phyloP scores from a whole-genome alignment of 2,888 invertebrate species.

The Rhamphomyia laevipes region DNA sequence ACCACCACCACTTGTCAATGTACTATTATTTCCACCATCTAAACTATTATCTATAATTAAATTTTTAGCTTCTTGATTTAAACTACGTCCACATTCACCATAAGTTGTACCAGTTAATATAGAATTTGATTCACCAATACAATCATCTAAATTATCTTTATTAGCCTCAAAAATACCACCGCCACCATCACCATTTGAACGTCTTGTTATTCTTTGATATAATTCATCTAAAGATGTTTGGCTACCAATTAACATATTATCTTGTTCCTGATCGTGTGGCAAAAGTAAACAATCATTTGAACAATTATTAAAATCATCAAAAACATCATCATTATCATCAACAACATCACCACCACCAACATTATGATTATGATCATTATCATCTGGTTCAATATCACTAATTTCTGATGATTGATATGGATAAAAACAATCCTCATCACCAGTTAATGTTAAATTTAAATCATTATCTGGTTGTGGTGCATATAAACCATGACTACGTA shows the following conservation, averaged over 20 bases:
- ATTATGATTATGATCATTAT: slow-evolving; percentile 34
- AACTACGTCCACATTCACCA: not conserved
- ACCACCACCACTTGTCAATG: not conserved
- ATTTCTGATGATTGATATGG: slow-evolving; percentile 36
- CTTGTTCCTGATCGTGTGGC: not conserved
- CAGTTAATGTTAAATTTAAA: slow-evolving; percentile 39
- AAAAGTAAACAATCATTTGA: slow-evolving; percentile 17
- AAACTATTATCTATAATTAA: not conserved
- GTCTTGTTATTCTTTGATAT: slow-evolving; percentile 50
- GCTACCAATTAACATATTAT: slow-evolving; percentile 15
- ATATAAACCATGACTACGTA: slow-evolving; percentile 50
- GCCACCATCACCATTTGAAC: slow-evolving; percentile 11
- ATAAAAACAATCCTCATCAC: slow-evolving; percentile 26
- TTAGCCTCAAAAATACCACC: not conserved
- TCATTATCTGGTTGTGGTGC: slow-evolving; percentile 47
- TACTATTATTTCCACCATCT: not conserved
- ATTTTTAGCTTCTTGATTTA: not conserved
- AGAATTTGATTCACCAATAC: slow-evolving; percentile 2
- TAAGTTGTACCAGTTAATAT: slow-evolving; percentile 6
- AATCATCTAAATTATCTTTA: not conserved
- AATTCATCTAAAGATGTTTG: slow-evolving; percentile 48
- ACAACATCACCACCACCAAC: slow-evolving; percentile 13
- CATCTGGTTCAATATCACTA: slow-evolving; percentile 31
- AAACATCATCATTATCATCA: slow-evolving; percentile 20
- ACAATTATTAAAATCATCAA: slow-evolving; percentile 21